A percentile compares a stretch with the other conserved stretches of the same genome.
phyloP scores from a whole-genome alignment of 1,140 invertebrate genomes.

The Calosoma granatense region DNA sequence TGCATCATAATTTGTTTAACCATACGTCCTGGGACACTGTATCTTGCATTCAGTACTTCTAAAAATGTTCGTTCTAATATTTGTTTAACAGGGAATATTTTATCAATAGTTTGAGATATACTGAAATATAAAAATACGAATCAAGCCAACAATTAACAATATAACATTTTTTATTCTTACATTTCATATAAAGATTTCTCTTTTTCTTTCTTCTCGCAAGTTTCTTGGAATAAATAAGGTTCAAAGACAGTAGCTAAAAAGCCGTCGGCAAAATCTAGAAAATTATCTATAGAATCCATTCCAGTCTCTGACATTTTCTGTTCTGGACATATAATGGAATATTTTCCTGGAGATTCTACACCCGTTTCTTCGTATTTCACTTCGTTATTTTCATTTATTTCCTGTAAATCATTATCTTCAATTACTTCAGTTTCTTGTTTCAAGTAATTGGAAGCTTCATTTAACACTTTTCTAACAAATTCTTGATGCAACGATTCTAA shows the following conservation, averaged over 20 bases:
- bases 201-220: neutral
- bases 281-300: constrained; percentile 24
- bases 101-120: neutral
- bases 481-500: constrained; percentile 25
- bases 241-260: constrained; percentile 28
- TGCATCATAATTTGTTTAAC: constrained; percentile 40
- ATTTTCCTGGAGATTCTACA: neutral
- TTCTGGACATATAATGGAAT: constrained; percentile 11
- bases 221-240: constrained; percentile 18
- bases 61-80: constrained; percentile 35
- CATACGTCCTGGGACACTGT: constrained; percentile 38
- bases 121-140: no score
- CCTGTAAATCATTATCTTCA: no score
- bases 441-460: constrained; percentile 15
- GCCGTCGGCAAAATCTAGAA: constrained; percentile 25
- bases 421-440: no score
- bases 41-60: constrained; percentile 36
- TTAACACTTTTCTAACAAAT: constrained; percentile 20
- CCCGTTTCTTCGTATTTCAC: no score
- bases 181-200: constrained; percentile 18
- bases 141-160: no score
- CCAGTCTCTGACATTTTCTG: constrained; percentile 16
- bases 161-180: no score
- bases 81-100: constrained; percentile 18
- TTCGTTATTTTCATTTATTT: no score